These are phyloP conservation scores for Catharus minimus DNA, from an alignment of 2,113 vertebrate genomes.

Conservation along the genomic window DNA sequence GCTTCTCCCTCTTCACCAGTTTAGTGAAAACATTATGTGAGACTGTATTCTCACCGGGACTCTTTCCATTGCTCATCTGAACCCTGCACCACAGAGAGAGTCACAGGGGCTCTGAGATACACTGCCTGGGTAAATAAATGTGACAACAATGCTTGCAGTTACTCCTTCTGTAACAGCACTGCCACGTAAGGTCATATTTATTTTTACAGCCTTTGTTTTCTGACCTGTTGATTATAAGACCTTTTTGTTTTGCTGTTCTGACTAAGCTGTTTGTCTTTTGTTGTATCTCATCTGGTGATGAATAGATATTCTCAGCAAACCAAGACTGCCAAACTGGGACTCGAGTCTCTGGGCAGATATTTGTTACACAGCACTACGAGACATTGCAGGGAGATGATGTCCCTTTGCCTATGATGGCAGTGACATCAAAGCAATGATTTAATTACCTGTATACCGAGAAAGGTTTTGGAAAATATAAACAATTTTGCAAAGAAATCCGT, in stretches of 20 bases:
- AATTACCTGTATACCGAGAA: not conserved
- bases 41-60: not conserved
- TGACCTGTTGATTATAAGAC: conserved; percentile 53
- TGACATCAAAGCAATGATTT: not conserved
- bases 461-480: not conserved
- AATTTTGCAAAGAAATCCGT: not conserved
- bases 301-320: conserved; percentile 12
- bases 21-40: not conserved
- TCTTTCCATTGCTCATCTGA: not conserved
- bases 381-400: not conserved
- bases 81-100: not conserved
- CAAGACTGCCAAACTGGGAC: not conserved
- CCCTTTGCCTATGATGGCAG: not conserved
- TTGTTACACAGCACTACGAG: not conserved
- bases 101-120: not conserved
- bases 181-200: conserved; percentile 12
- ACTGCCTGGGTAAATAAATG: conserved; percentile 34
- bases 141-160: conserved; percentile 31
- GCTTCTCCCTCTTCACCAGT: not conserved
- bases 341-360: not conserved
- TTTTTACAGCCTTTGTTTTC: conserved; percentile 57
- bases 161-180: not conserved
- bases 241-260: conserved; percentile 43
- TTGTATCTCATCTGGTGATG: conserved; percentile 34
- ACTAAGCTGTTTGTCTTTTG: conserved; percentile 52